These are phyloP conservation scores for Akabosia matsudoensis DNA, from an alignment of 1,140 invertebrate species.

Conservation along the genomic window DNA sequence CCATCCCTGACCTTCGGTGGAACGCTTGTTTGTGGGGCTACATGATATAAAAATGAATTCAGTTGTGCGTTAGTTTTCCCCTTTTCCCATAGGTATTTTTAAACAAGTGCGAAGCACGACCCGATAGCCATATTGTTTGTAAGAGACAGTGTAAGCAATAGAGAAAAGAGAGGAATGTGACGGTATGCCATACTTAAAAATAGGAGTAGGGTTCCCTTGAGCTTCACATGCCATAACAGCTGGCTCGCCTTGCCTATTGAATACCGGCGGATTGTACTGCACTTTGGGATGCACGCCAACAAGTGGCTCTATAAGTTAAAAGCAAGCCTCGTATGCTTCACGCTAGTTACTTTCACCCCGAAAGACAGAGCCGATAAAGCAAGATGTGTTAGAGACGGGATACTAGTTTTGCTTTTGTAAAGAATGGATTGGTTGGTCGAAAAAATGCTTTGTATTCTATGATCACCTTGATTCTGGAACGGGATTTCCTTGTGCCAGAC, in stretches of 20 bases:
- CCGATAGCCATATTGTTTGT: too few species aligned
- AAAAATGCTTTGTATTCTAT: too few species aligned
- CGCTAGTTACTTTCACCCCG: not conserved
- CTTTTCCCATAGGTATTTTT: not conserved
- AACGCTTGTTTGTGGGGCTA: slow-evolving; percentile 56
- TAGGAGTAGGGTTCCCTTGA: slow-evolving; percentile 65
- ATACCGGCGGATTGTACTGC: slow-evolving; percentile 37
- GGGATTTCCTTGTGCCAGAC: slow-evolving; percentile 45
- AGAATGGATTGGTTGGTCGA: not conserved
- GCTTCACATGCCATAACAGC: slow-evolving; percentile 61
- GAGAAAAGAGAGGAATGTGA: not conserved
- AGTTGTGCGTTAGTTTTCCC: not conserved
- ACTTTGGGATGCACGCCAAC: slow-evolving; percentile 41
- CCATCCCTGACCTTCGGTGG: slow-evolving; percentile 56
- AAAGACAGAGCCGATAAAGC: not conserved
- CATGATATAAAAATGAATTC: slow-evolving; percentile 37
- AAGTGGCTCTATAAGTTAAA: slow-evolving; percentile 39
- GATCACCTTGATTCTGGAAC: slow-evolving; percentile 47
- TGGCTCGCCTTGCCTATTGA: slow-evolving; percentile 44
- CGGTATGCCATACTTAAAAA: slow-evolving; percentile 58
- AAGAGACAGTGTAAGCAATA: not conserved
- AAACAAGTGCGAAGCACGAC: too few species aligned
- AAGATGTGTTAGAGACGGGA: slow-evolving; percentile 4
- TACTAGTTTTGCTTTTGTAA: not conserved
- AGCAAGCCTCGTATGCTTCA: not conserved